Evolutionary conservation across 53 echinoderm and acorn worm species (phyloP).

Genomic region (Echinarachnius parma): DNA sequence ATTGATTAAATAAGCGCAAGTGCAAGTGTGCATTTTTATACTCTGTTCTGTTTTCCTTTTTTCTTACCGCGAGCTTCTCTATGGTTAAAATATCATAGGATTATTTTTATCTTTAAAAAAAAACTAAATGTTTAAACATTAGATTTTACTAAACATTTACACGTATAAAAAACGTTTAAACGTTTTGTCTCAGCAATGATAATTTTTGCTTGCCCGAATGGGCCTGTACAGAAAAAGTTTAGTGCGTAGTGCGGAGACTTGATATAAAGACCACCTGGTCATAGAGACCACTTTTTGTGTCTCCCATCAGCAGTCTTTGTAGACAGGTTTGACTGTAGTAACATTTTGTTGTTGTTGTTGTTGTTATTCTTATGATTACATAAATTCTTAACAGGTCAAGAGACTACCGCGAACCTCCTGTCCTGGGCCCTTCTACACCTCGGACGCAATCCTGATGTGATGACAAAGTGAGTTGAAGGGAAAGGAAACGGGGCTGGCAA

Average conservation of each 20-base stretch:
- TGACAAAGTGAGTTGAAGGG: conserved; percentile 33
- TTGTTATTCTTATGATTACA: no score
- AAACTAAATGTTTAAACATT: no score
- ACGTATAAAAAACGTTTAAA: no score
- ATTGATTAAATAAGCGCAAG: no score
- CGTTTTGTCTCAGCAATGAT: no score
- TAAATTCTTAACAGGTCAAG: conserved; percentile 60
- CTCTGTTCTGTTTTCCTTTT: no score
- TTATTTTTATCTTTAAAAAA: no score
- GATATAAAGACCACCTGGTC: background rate
- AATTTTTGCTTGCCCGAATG: no score
- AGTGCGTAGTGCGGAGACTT: background rate
- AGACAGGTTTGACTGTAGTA: background rate
- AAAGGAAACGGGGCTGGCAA: background rate
- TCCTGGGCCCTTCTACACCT: conserved; percentile 52
- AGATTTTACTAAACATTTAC: no score
- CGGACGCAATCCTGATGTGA: conserved; percentile 53
- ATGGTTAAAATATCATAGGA: no score
- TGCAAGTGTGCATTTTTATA: no score
- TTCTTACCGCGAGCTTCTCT: no score
- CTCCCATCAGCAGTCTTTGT: background rate
- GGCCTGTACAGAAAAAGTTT: background rate
- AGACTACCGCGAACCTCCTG: conserved; percentile 62
- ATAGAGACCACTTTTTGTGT: background rate
- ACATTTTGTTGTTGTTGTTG: background rate